Base-by-base conservation (phyloP, 2,888 invertebrate genomes). In the Dolichomitus sp. region DNA sequence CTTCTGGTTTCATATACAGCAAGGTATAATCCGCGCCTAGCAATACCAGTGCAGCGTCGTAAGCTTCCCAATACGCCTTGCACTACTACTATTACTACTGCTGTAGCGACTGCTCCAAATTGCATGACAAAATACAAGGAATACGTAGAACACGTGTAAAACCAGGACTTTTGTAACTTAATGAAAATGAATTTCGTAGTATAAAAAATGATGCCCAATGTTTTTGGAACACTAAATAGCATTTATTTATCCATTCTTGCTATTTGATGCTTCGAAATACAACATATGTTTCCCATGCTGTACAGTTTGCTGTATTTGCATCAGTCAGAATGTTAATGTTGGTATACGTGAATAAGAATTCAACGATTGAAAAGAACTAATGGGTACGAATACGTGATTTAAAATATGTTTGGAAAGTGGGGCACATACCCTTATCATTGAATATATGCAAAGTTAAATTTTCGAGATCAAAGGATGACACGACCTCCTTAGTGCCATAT, bases 21-120 rank as follows among this genome's bases (percentile, higher is more conserved):
- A 52, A 50, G 59, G 48, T 69, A 61, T 61, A 77, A 77, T 69
- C 69, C 61, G n/a, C 45, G 77, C 50, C 77, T 69, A 59, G 77
- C 59, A 61, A 40, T 69, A 69, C 50, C 69, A 77, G 61, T 59
- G 61, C 45, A 69, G 30, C 77, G 37, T 66, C 61, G 61, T 50
- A 59, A 77, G 50, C 61, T 69, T 33, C 50, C 52, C 37, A 48
- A 69, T 69, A 68, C 50, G 3, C 17, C 42, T 14, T 14, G 42
- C 42, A 27, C 19, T 59, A 27, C 37, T 57, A 23, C n/a, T 12
- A 12, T 23, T 54, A n/a, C 54, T 17, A 33, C 45, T 59, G 59
- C 33, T 37, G n/a, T 33, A 69, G 23, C 42, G 14, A 40, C 40
- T 40, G 40, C 23, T 19, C 40, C 17, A 17, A 63, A 40, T 40